Conservation (phyloP, 2,888 invertebrate genomes). For the Eupithecia vulgata region DNA sequence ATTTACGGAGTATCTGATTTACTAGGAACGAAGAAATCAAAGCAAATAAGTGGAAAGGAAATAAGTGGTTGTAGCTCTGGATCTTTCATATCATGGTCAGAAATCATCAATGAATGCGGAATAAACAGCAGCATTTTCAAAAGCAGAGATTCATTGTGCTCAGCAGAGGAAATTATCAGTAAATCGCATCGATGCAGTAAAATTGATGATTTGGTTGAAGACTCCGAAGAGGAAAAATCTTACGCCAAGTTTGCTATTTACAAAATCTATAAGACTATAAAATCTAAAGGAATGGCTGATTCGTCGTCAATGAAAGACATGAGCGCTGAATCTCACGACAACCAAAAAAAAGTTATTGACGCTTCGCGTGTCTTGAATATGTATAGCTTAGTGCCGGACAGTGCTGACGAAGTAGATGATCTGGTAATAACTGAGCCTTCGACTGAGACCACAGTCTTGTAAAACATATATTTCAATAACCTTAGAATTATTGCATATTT, state of each 20-base stretch:
- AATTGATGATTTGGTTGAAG: constrained; percentile 55
- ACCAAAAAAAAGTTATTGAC: constrained; percentile 36
- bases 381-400: constrained; percentile 66
- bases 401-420: constrained; percentile 57
- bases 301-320: constrained; percentile 74
- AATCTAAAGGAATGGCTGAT: constrained; percentile 62
- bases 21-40: constrained; percentile 29
- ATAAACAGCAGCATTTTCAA: constrained; percentile 55
- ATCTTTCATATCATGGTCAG: constrained; percentile 65
- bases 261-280: constrained; percentile 69
- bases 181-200: constrained; percentile 55
- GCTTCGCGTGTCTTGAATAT: constrained; percentile 54
- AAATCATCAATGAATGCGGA: constrained; percentile 64
- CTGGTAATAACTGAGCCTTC: constrained; percentile 61
- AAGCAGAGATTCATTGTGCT: constrained; percentile 51
- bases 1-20: constrained; percentile 71
- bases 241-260: constrained; percentile 72
- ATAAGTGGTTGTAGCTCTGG: constrained; percentile 47
- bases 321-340: constrained; percentile 45
- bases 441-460: constrained; percentile 36
- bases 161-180: constrained; percentile 62
- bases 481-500: constrained; percentile 10
- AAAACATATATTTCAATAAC: constrained; percentile 5
- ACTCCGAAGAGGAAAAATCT: constrained; percentile 57
- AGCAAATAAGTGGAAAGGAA: constrained; percentile 28